Evolutionary conservation across 2,113 vertebrate genomes (phyloP).

Genomic region (Neodon shergylaensis): DNA sequence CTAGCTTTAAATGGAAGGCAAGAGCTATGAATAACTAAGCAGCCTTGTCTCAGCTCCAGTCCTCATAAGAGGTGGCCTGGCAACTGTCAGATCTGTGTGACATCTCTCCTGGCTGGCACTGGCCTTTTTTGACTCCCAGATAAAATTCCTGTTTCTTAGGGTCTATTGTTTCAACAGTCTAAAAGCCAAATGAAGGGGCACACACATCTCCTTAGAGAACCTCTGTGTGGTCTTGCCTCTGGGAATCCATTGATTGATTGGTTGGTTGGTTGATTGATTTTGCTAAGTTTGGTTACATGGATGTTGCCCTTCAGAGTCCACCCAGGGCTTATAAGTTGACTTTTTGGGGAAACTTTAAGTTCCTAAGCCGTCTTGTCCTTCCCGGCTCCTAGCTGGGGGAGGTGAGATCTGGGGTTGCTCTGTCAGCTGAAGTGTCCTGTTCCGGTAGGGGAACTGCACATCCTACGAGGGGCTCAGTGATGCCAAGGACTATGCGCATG

Average conservation of each 20-base stretch:
- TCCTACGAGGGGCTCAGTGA: slow-evolving; percentile 92
- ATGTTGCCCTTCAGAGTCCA: no score
- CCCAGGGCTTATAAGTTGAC: background rate
- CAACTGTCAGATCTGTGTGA: background rate
- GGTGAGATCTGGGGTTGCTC: no score
- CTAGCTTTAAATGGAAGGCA: background rate
- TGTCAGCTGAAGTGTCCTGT: background rate
- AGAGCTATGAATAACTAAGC: background rate
- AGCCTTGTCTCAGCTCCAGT: background rate
- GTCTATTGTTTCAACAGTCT: background rate
- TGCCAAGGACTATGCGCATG: slow-evolving; percentile 91
- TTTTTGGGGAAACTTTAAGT: background rate
- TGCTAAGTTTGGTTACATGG: background rate
- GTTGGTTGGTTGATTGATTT: background rate
- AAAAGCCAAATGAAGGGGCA: background rate
- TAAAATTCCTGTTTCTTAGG: background rate
- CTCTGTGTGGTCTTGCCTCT: background rate
- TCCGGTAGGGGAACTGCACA: slow-evolving; percentile 91
- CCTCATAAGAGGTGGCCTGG: background rate
- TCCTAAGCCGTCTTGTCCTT: background rate
- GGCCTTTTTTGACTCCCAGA: background rate
- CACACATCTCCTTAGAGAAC: background rate
- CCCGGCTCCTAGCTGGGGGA: background rate
- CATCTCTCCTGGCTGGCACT: background rate
- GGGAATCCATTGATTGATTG: background rate